A percentile compares a stretch with the other conserved stretches of the same genome.
Evolutionary conservation across 1,140 invertebrate species (phyloP).

Genomic region (Sminthurinus signatus): DNA sequence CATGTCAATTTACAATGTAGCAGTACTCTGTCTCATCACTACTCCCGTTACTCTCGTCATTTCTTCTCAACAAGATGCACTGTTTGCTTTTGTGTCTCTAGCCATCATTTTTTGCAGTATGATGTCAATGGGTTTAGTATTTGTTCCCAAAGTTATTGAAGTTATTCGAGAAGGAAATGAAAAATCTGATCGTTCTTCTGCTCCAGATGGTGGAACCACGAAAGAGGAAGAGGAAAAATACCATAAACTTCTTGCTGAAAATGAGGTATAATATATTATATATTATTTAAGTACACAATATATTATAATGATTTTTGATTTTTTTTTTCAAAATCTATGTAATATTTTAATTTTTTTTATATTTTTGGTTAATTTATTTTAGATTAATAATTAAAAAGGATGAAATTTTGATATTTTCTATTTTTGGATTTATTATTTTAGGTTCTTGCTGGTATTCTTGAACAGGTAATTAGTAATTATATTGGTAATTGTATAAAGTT

Average conservation of each 20-base stretch:
- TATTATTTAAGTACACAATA: too few relatives aligned
- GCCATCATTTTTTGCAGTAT: slow-evolving; percentile 96
- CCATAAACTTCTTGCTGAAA: slow-evolving; percentile 87
- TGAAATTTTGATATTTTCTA: too few relatives aligned
- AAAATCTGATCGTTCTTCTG: slow-evolving; percentile 41
- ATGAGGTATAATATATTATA: too few relatives aligned
- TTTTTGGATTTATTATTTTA: too few relatives aligned
- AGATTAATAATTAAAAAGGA: too few relatives aligned
- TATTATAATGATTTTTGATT: too few relatives aligned
- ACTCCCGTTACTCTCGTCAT: slow-evolving; percentile 96
- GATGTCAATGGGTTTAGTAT: slow-evolving; percentile 81
- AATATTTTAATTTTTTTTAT: slow-evolving; percentile 12
- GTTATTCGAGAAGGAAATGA: slow-evolving; percentile 44
- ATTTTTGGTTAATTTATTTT: slow-evolving; percentile 6
- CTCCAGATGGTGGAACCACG: slow-evolving; percentile 74
- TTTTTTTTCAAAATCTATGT: too few relatives aligned
- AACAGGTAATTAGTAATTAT: slow-evolving; percentile 10
- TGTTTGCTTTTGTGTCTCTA: slow-evolving; percentile 90
- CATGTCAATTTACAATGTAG: slow-evolving; percentile 99
- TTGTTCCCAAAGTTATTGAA: slow-evolving; percentile 43
- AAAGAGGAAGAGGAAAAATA: slow-evolving; percentile 93
- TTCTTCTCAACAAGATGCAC: slow-evolving; percentile 91
- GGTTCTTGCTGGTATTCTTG: too few relatives aligned
- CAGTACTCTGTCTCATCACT: slow-evolving; percentile 93
- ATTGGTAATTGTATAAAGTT: too few relatives aligned